These are phyloP conservation scores for Drosophila nigromelanica DNA, from an alignment of 1,140 invertebrate genomes.

Conservation along the genomic window DNA sequence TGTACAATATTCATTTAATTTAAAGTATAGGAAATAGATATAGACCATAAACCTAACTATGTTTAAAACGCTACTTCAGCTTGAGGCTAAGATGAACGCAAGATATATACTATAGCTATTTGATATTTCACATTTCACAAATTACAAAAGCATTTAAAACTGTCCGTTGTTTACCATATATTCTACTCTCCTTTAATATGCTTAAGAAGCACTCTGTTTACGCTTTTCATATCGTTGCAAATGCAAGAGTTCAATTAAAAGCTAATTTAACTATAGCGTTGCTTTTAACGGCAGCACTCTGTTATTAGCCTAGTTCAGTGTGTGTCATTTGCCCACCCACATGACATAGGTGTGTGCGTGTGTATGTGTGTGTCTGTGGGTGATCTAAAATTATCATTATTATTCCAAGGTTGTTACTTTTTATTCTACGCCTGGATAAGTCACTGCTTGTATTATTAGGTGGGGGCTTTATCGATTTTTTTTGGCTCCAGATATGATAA, in stretches of 20 bases:
- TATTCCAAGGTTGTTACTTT: constrained; percentile 44
- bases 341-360: not conserved
- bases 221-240: not conserved
- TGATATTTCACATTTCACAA: too few species aligned
- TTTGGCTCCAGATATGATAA: constrained; percentile 58
- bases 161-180: too few species aligned
- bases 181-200: not conserved
- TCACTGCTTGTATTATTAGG: constrained; percentile 38
- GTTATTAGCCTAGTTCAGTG: constrained; percentile 11
- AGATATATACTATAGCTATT: too few species aligned
- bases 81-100: too few species aligned
- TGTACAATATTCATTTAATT: too few species aligned
- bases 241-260: constrained; percentile 43
- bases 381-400: constrained; percentile 44
- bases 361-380: not conserved
- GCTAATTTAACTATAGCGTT: constrained; percentile 27
- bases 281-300: constrained; percentile 4
- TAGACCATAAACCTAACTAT: too few species aligned
- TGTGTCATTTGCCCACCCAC: constrained; percentile 5
- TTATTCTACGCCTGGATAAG: constrained; percentile 39
- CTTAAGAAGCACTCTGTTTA: constrained; percentile 17
- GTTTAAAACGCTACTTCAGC: too few species aligned
- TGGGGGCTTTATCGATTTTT: constrained; percentile 56
- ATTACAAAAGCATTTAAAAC: too few species aligned
- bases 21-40: too few species aligned